These are phyloP conservation scores for Cirrhinus mrigala DNA, from an alignment of 2,797 vertebrate species.

Conservation along the genomic window DNA sequence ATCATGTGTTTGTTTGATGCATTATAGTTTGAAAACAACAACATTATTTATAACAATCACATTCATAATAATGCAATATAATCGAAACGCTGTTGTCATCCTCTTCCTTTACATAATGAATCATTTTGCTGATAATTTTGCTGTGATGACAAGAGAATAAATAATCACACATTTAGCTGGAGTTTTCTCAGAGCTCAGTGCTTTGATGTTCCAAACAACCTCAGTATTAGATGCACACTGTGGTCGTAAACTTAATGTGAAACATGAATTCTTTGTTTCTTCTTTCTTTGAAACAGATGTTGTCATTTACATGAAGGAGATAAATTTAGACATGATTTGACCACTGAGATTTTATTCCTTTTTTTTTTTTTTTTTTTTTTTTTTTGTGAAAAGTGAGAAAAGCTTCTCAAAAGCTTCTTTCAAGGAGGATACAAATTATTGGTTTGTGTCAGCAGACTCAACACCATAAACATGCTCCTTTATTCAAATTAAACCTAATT, in stretches of 20 bases:
- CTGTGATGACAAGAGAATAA: background rate
- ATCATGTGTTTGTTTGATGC: too few relatives aligned
- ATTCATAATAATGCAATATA: background rate
- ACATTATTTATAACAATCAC: background rate
- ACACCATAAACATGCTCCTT: background rate
- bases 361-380: too few relatives aligned
- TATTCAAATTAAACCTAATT: background rate
- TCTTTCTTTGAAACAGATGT: background rate
- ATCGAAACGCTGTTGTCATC: background rate
- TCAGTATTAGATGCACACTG: background rate
- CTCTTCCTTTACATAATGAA: background rate
- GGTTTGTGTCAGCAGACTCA: background rate
- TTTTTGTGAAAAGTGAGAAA: conserved; percentile 5
- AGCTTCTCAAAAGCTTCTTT: background rate
- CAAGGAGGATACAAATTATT: background rate
- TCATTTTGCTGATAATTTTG: background rate
- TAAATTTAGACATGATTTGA: background rate
- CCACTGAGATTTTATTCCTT: background rate
- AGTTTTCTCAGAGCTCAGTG: background rate
- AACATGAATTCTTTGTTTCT: background rate
- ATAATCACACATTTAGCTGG: background rate
- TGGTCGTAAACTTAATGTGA: background rate
- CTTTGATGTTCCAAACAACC: background rate
- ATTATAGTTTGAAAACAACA: too few relatives aligned
- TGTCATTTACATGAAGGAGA: background rate